Evolutionary conservation across 1,140 invertebrate genomes (phyloP).

Genomic region (Apocrypta bakeri): DNA sequence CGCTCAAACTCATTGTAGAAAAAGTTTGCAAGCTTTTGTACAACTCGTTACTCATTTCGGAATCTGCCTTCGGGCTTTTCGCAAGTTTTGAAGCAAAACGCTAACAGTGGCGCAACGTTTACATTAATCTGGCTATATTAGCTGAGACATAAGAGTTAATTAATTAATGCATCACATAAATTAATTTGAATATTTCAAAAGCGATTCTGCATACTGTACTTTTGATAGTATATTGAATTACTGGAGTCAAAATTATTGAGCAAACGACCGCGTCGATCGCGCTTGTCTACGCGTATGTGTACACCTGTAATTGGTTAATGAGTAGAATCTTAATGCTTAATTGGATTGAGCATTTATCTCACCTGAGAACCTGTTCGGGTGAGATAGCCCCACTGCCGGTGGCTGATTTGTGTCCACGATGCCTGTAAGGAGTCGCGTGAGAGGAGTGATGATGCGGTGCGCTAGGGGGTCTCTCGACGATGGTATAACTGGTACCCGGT

Average conservation of each 20-base stretch:
- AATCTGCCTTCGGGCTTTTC: too few relatives aligned
- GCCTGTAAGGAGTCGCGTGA: constrained; percentile 77
- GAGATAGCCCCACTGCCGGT: constrained; percentile 80
- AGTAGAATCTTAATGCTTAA: too few relatives aligned
- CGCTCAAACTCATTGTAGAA: background rate
- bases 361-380: constrained; percentile 84
- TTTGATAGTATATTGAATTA: background rate
- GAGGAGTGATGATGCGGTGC: constrained; percentile 81
- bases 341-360: too few relatives aligned
- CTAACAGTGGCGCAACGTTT: too few relatives aligned
- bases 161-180: background rate
- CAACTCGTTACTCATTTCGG: background rate
- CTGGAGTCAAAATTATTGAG: background rate
- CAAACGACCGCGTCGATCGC: background rate
- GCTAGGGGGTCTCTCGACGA: constrained; percentile 86
- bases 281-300: background rate
- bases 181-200: background rate
- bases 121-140: too few relatives aligned
- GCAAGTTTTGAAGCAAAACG: too few relatives aligned
- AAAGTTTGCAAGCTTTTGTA: too few relatives aligned
- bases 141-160: too few relatives aligned
- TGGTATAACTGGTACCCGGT: constrained; percentile 87
- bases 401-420: constrained; percentile 68
- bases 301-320: background rate
- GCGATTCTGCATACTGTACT: background rate